Evolutionary conservation across 2,113 vertebrate genomes (phyloP).

Genomic region (Varanus komodoensis): DNA sequence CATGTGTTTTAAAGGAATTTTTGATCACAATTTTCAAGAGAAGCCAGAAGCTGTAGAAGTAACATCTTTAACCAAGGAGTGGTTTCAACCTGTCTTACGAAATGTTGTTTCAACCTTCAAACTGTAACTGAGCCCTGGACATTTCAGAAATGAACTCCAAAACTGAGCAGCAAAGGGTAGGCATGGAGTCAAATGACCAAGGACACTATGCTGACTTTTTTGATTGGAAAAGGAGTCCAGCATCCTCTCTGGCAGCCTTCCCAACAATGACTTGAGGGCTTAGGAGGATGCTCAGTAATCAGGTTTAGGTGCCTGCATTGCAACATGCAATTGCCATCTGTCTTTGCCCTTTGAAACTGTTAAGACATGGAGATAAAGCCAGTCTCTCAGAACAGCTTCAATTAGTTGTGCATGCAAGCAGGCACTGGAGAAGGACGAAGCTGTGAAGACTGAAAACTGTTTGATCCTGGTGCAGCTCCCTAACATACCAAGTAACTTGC

Average conservation of each 20-base stretch:
- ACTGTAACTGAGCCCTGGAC: background rate
- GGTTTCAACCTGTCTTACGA: conserved; percentile 54
- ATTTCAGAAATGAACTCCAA: background rate
- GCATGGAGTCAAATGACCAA: background rate
- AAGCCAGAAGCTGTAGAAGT: background rate
- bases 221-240: background rate
- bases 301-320: background rate
- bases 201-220: background rate
- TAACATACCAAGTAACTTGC: background rate
- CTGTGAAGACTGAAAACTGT: background rate
- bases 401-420: background rate
- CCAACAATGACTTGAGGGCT: no score
- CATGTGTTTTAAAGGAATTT: background rate
- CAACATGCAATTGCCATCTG: background rate
- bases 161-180: background rate
- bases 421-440: background rate
- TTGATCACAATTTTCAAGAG: background rate
- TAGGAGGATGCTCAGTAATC: background rate
- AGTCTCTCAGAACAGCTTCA: background rate
- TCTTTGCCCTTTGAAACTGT: background rate
- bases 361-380: background rate
- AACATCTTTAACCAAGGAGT: conserved; percentile 30
- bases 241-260: background rate
- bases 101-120: conserved; percentile 50
- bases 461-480: background rate